These are phyloP conservation scores for Xanthia togata DNA, from an alignment of 2,888 invertebrate genomes.

Conservation along the genomic window DNA sequence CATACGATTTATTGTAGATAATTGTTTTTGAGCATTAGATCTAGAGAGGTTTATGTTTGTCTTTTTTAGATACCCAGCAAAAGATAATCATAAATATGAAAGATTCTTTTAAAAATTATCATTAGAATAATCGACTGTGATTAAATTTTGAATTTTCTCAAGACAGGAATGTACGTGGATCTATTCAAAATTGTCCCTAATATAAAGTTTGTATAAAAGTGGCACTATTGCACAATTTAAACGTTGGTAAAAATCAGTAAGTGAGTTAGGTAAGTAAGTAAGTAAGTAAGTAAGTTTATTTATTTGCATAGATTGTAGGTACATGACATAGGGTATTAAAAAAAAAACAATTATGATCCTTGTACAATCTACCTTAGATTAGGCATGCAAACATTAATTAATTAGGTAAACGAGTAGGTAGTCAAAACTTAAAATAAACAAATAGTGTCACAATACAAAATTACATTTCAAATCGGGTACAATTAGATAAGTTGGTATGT, in stretches of 20 bases:
- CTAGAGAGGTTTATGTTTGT: background rate
- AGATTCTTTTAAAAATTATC: background rate
- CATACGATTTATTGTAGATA: background rate
- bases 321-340: no score
- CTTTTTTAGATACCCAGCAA: background rate
- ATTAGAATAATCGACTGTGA: background rate
- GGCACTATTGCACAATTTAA: background rate
- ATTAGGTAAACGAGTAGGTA: no score
- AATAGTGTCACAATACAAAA: no score
- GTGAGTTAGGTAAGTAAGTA: slow-evolving; percentile 37
- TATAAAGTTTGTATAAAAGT: background rate
- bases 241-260: slow-evolving; percentile 20
- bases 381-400: no score
- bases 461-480: no score
- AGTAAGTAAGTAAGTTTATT: no score
- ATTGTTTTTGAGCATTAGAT: background rate
- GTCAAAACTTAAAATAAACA: no score
- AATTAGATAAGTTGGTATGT: no score
- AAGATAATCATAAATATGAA: background rate
- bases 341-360: no score
- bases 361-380: no score
- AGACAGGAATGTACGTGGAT: background rate
- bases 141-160: background rate
- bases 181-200: background rate
- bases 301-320: no score